phyloP scores from a whole-genome alignment of 2,888 invertebrate species.

The Dryobotodes eremita region DNA sequence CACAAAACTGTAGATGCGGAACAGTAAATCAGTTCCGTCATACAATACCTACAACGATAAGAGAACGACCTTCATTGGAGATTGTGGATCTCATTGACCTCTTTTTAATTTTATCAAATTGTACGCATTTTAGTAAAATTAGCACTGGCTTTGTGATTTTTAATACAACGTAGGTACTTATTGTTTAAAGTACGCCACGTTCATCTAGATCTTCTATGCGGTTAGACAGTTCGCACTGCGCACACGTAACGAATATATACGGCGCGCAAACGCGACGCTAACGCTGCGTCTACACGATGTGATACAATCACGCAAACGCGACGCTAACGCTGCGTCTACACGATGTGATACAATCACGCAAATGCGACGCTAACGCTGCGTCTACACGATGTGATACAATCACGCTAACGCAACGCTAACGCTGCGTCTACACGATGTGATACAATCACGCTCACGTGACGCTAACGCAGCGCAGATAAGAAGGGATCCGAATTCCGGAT shows the following conservation, averaged over 20 bases:
- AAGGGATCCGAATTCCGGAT: not conserved
- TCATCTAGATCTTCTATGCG: not conserved
- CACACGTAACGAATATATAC: not conserved
- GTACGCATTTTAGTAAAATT: slow-evolving; percentile 15
- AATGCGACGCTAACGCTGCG: not conserved
- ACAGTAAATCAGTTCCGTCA: slow-evolving; percentile 47
- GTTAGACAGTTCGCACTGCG: not conserved
- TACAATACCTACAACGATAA: slow-evolving; percentile 50
- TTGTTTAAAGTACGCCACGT: too few relatives aligned
- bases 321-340: not conserved
- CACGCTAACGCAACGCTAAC: not conserved
- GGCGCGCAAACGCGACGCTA: not conserved
- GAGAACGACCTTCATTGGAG: slow-evolving; percentile 53
- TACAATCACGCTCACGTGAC: not conserved
- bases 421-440: not conserved
- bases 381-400: not conserved
- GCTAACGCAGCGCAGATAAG: not conserved
- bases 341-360: not conserved
- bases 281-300: not conserved
- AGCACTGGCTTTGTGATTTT: not conserved
- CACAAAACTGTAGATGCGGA: slow-evolving; percentile 37
- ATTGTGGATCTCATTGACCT: slow-evolving; percentile 57
- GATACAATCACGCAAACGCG: not conserved
- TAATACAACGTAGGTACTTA: too few relatives aligned
- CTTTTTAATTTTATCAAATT: slow-evolving; percentile 47